Evolutionary conservation across 2,113 vertebrate genomes (phyloP), one percentile per base, ranked within the genome.

Genomic region (Solenodon paradoxus): DNA sequence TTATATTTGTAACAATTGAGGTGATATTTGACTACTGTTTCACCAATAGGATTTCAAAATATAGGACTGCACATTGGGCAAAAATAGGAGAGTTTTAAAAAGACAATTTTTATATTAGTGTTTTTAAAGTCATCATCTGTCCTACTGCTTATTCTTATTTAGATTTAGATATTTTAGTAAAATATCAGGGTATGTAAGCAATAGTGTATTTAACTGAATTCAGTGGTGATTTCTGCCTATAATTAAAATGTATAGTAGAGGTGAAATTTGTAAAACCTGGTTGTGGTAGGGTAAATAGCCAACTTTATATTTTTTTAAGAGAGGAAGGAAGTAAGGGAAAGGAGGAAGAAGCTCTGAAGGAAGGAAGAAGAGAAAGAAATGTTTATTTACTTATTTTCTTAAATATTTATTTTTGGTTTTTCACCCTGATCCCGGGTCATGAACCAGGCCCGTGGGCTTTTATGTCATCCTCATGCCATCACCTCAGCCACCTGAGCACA

Each of bases 201-300:
- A 74, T 77, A 89, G 35, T 61, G 11, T n/a, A 51, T 89, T 71
- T 90, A 94, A 72, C 0, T 49, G 49, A 95, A 90, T 75, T 88
- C 74, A 92, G 26, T 51, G 66, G 30, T 90, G 45, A 81, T 79
- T 93, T 96, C 40, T 93, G 42, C 47, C 24, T 90, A 2, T 64
- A 53, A 47, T 88, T 84, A 92, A 96, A 63, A 79, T 57, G 38
- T 85, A 82, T 78, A 30, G 49, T 88, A 69, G 89, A 77, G 40
- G 57, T 90, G 63, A 17, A 38, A 79, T 86, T 81, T 92, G 32
- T 71, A 59, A 88, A 72, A 49, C 16, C 35, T 84, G 17, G 28
- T 74, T 88, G 22, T 61, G 24, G 15, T 35, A 64, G 82, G 19
- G 2, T 83, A 49, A 79, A 19, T 92, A 86, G 45, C 13, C 11